Percentiles rank a stretch among this genome's conserved stretches.
phyloP scores from a whole-genome alignment of 2,888 invertebrate species.

The Erebia palarica region DNA sequence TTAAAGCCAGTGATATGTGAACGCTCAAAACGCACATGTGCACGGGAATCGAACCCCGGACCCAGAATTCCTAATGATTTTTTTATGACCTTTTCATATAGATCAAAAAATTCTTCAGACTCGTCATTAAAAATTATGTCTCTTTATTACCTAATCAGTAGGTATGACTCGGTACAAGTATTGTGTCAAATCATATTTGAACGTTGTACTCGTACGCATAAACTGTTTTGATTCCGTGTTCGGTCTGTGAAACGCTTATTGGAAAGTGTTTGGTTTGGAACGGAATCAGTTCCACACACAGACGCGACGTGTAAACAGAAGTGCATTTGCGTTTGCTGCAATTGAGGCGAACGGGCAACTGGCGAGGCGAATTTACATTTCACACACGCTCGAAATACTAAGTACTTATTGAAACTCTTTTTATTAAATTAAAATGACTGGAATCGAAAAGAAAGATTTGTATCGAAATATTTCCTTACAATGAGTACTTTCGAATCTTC shows the following conservation, averaged over 20 bases:
- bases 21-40: too few species aligned
- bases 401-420: background rate
- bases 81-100: too few species aligned
- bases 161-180: background rate
- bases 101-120: too few species aligned
- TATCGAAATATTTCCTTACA: too few species aligned
- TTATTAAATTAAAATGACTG: too few species aligned
- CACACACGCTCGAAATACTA: background rate
- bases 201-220: slow-evolving; percentile 1
- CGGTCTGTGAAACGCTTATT: slow-evolving; percentile 34
- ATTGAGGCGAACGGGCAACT: slow-evolving; percentile 3
- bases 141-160: too few species aligned
- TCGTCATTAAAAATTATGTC: too few species aligned
- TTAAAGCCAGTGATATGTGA: too few species aligned
- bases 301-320: slow-evolving; percentile 26
- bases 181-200: background rate
- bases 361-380: slow-evolving; percentile 13
- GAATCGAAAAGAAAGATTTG: too few species aligned
- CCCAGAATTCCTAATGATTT: too few species aligned
- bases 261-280: slow-evolving; percentile 42
- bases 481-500: too few species aligned
- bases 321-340: slow-evolving; percentile 8
- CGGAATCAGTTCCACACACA: slow-evolving; percentile 32
- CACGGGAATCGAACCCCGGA: too few species aligned
- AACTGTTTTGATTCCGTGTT: slow-evolving; percentile 35